These are phyloP conservation scores for Apogon talboti DNA, from an alignment of 2,797 vertebrate species.

Conservation along the genomic window DNA sequence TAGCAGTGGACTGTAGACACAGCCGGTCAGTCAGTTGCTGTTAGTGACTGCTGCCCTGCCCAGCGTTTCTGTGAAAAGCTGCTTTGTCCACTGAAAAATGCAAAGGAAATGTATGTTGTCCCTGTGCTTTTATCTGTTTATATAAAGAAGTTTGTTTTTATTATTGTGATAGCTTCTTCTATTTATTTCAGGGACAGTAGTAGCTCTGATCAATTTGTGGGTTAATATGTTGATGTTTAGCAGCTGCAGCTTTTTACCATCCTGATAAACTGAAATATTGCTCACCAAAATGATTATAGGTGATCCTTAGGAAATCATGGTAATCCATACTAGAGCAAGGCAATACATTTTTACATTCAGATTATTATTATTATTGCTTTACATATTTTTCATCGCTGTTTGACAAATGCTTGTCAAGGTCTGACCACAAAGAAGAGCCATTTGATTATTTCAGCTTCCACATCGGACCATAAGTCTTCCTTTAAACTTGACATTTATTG, in stretches of 20 bases:
- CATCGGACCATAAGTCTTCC: too few relatives aligned
- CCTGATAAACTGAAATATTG: too few relatives aligned
- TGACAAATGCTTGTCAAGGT: not conserved
- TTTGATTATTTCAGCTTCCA: too few relatives aligned
- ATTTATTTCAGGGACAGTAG: too few relatives aligned
- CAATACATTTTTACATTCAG: too few relatives aligned
- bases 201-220: not conserved
- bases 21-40: constrained; percentile 26
- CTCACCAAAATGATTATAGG: too few relatives aligned
- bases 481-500: too few relatives aligned
- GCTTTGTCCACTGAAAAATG: constrained; percentile 48
- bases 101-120: constrained; percentile 41
- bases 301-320: too few relatives aligned
- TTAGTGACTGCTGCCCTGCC: constrained; percentile 12
- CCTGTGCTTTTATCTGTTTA: constrained; percentile 20
- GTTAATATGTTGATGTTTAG: not conserved
- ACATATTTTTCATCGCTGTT: not conserved
- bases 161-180: not conserved
- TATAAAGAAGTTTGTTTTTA: constrained; percentile 7
- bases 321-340: too few relatives aligned
- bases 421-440: too few relatives aligned
- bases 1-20: constrained; percentile 23
- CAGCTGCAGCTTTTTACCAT: too few relatives aligned
- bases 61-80: constrained; percentile 52
- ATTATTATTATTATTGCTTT: not conserved